Evolutionary conservation across 1,140 invertebrate genomes (phyloP).

Genomic region (Adoxophyes honmai): DNA sequence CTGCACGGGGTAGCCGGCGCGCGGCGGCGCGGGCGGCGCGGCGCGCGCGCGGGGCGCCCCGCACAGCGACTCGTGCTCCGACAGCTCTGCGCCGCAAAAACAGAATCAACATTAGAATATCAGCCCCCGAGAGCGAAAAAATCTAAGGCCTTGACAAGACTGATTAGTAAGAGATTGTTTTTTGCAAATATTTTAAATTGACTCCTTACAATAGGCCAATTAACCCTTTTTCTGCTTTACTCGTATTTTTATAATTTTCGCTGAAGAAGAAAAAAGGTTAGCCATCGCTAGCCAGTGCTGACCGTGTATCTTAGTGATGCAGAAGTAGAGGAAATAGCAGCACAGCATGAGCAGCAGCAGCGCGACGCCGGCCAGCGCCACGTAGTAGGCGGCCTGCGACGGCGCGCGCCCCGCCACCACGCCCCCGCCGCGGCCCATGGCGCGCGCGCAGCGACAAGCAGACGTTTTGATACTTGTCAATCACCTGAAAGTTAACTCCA

Average conservation of each 20-base stretch:
- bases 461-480: no score
- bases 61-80: slow-evolving; percentile 29
- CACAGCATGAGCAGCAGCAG: slow-evolving; percentile 46
- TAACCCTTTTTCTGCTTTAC: no score
- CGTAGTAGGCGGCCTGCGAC: slow-evolving; percentile 54
- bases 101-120: no score
- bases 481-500: no score
- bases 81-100: slow-evolving; percentile 50
- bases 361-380: slow-evolving; percentile 52
- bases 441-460: slow-evolving; percentile 30
- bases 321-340: slow-evolving; percentile 62
- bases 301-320: slow-evolving; percentile 52
- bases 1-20: slow-evolving; percentile 47
- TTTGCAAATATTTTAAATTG: no score
- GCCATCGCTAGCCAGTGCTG: no score
- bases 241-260: no score
- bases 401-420: slow-evolving; percentile 39
- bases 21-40: slow-evolving; percentile 26
- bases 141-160: no score
- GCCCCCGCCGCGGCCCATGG: slow-evolving; percentile 15
- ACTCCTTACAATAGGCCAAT: no score
- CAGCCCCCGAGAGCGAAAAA: no score
- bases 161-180: no score
- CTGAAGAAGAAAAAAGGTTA: no score
- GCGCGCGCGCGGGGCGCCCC: slow-evolving; percentile 30